Evolutionary conservation across 1,140 invertebrate genomes (phyloP).

Genomic region (Bombus polaris): DNA sequence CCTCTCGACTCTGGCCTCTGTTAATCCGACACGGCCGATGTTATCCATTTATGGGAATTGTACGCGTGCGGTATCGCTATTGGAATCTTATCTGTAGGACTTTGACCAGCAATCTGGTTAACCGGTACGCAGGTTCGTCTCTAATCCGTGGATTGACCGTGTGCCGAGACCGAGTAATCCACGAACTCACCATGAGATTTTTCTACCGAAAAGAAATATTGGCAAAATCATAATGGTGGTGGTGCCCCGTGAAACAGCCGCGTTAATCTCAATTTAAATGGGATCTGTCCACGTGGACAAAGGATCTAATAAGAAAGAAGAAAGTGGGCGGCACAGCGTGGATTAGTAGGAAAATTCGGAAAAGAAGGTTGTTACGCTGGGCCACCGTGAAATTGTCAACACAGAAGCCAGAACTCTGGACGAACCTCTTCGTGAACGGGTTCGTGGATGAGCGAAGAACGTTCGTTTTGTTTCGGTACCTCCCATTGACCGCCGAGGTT

Average conservation of each 20-base stretch:
- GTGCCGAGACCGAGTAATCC: constrained; percentile 45
- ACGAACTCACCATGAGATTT: background rate
- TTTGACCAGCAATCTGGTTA: constrained; percentile 74
- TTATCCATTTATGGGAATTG: constrained; percentile 42
- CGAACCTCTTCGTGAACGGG: background rate
- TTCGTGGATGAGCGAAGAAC: background rate
- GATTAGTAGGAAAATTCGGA: constrained; percentile 34
- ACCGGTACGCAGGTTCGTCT: constrained; percentile 44
- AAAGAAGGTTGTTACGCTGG: constrained; percentile 33
- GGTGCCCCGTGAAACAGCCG: background rate
- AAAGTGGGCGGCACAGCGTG: constrained; percentile 47
- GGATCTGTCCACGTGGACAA: constrained; percentile 58
- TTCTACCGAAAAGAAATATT: constrained; percentile 10
- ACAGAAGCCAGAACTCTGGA: constrained; percentile 24
- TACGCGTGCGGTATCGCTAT: constrained; percentile 20
- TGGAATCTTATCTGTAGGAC: constrained; percentile 63
- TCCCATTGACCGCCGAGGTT: too few relatives aligned
- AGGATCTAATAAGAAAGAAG: constrained; percentile 3
- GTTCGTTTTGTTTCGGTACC: background rate
- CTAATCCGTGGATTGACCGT: constrained; percentile 65
- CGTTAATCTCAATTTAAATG: constrained; percentile 72
- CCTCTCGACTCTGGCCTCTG: background rate
- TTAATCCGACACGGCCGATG: constrained; percentile 32
- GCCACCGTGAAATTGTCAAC: constrained; percentile 67
- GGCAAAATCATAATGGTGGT: background rate